These are phyloP conservation scores for Poecilia wingei DNA, from an alignment of 2,797 vertebrate species.

Conservation along the genomic window DNA sequence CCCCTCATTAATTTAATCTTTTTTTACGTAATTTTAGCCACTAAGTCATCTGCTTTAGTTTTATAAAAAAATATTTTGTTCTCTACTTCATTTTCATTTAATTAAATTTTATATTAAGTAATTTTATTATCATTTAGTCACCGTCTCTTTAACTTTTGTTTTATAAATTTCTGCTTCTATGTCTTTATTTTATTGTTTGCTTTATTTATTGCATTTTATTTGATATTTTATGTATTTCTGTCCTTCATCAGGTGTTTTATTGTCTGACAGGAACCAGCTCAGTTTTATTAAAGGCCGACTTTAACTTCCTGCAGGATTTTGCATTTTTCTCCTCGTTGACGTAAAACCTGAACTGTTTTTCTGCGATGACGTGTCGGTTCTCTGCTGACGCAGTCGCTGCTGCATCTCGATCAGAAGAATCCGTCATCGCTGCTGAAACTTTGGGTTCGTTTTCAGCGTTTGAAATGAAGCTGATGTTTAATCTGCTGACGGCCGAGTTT, in stretches of 20 bases:
- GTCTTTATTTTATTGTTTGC: not conserved
- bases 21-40: no score
- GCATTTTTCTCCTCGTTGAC: not conserved
- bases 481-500: constrained; percentile 25
- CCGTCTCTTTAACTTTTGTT: not conserved
- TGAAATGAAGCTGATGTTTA: constrained; percentile 3
- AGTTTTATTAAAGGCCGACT: not conserved
- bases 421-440: not conserved
- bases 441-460: not conserved
- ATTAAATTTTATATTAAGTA: not conserved
- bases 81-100: no score
- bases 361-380: not conserved
- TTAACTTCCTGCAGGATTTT: not conserved
- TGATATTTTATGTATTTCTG: not conserved
- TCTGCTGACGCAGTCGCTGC: not conserved
- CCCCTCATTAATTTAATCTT: no score
- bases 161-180: not conserved
- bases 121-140: not conserved
- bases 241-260: not conserved
- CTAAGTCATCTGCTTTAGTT: no score
- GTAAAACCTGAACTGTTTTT: not conserved
- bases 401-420: not conserved
- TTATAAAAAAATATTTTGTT: no score
- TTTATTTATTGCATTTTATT: not conserved
- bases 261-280: not conserved